phyloP scores from a whole-genome alignment of 1,140 invertebrate genomes.

The Calosoma granatense region DNA sequence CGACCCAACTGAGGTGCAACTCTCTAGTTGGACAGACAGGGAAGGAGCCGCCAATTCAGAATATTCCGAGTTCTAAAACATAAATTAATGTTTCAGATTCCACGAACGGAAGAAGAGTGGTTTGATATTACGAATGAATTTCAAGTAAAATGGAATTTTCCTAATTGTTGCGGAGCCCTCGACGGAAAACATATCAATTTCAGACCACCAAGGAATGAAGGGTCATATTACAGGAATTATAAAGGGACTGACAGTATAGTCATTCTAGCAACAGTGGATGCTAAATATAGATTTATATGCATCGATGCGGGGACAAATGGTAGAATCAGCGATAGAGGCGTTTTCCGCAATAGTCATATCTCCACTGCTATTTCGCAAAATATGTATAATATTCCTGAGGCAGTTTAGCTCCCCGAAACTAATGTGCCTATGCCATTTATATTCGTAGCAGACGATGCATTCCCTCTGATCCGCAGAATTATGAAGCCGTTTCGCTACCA shows the following conservation, averaged over 20 bases:
- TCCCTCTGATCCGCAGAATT: neutral
- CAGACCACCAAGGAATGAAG: conserved; percentile 15
- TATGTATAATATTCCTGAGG: neutral
- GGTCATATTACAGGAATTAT: conserved; percentile 34
- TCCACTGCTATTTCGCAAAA: neutral
- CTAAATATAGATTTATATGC: conserved; percentile 31
- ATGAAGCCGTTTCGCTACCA: conserved; percentile 34
- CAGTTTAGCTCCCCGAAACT: neutral
- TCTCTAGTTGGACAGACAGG: too few species aligned
- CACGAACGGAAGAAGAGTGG: conserved; percentile 11
- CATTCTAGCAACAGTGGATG: conserved; percentile 33
- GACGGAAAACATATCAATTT: conserved; percentile 20
- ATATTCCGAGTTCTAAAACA: too few species aligned
- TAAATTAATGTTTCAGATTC: neutral
- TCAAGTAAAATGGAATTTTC: conserved; percentile 18
- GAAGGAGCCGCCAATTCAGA: too few species aligned
- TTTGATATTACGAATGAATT: conserved; percentile 14
- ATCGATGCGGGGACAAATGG: conserved; percentile 33
- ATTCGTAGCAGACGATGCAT: conserved; percentile 7
- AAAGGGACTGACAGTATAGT: conserved; percentile 35
- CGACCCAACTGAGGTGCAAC: too few species aligned
- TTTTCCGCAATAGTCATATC: conserved; percentile 20
- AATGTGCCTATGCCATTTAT: conserved; percentile 9
- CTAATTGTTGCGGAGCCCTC: conserved; percentile 16
- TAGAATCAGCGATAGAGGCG: conserved; percentile 27